These are phyloP conservation scores for Atta colombica DNA, from an alignment of 1,140 invertebrate species.

Conservation along the genomic window DNA sequence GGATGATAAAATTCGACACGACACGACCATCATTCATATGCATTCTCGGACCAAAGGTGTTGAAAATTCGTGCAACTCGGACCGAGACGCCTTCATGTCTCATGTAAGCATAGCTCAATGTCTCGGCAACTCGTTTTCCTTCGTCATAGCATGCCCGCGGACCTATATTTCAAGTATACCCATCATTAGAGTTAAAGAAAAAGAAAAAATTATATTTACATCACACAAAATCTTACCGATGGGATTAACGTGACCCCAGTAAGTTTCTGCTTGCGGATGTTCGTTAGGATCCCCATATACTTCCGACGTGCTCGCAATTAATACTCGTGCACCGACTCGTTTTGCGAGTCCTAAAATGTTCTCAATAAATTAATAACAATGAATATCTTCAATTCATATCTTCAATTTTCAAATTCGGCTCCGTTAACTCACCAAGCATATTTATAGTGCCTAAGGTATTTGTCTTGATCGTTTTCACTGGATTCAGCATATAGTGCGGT, in stretches of 20 bases:
- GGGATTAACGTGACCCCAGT: slow-evolving; percentile 99
- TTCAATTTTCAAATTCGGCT: slow-evolving; percentile 8
- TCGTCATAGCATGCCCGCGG: slow-evolving; percentile 99
- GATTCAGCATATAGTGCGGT: slow-evolving; percentile 99
- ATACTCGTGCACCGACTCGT: slow-evolving; percentile 96
- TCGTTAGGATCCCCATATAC: slow-evolving; percentile 99
- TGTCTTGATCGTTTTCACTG: slow-evolving; percentile 99
- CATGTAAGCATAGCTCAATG: slow-evolving; percentile 98
- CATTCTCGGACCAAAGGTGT: slow-evolving; percentile 99
- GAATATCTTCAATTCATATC: neutral
- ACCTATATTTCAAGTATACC: slow-evolving; percentile 85
- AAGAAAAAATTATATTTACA: neutral
- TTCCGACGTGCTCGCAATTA: slow-evolving; percentile 99
- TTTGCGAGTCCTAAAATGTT: slow-evolving; percentile 93
- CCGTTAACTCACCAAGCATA: slow-evolving; percentile 93
- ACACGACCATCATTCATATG: slow-evolving; percentile 99
- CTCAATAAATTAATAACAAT: slow-evolving; percentile 25
- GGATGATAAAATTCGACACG: slow-evolving; percentile 99
- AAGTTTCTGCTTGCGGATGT: slow-evolving; percentile 97
- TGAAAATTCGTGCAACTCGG: slow-evolving; percentile 99
- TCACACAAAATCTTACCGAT: slow-evolving; percentile 90
- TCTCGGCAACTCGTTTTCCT: slow-evolving; percentile 98
- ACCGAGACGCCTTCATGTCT: slow-evolving; percentile 98
- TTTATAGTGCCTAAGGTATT: slow-evolving; percentile 99
- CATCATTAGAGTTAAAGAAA: neutral